These are phyloP conservation scores for Myrmecophaga tridactyla DNA, from an alignment of 2,113 vertebrate genomes.

Conservation along the genomic window DNA sequence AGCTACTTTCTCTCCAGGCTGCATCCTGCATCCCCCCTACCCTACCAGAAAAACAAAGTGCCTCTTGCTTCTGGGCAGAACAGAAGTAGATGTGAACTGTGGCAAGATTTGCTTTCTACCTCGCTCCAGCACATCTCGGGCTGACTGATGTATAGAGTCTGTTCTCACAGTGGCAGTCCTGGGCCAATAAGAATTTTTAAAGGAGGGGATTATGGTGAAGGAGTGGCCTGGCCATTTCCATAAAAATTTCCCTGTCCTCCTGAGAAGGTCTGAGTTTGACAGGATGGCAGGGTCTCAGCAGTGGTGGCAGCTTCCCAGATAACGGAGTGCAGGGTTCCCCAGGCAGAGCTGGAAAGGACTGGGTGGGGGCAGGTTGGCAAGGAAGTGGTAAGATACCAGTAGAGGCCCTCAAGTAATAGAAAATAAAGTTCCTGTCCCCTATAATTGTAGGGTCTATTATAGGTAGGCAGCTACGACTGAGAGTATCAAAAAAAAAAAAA, in stretches of 20 bases:
- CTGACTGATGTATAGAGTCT: slow-evolving; percentile 30
- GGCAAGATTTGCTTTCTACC: not conserved
- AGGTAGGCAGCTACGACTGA: not conserved
- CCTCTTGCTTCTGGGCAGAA: not conserved
- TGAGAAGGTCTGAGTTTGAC: slow-evolving; percentile 11
- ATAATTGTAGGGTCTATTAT: not conserved
- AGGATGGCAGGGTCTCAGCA: not conserved
- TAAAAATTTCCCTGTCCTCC: not conserved
- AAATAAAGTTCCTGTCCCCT: not conserved
- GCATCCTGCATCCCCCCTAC: not conserved
- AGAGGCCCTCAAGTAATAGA: not conserved
- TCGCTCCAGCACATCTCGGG: not conserved
- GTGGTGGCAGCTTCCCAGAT: not conserved
- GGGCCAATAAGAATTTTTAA: slow-evolving; percentile 44
- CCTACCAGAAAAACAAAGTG: not conserved
- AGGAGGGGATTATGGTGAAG: slow-evolving; percentile 41
- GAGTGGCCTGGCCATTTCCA: slow-evolving; percentile 42
- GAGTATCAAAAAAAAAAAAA: not conserved
- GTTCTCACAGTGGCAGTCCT: not conserved
- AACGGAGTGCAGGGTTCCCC: not conserved
- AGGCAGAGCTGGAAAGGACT: not conserved
- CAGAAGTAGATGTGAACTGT: not conserved
- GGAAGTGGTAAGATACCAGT: not conserved
- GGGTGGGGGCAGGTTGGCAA: not conserved
- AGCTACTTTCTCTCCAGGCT: not conserved